Evolutionary conservation across 2,113 vertebrate genomes (phyloP).

Genomic region (Ceuthmochares aereus): DNA sequence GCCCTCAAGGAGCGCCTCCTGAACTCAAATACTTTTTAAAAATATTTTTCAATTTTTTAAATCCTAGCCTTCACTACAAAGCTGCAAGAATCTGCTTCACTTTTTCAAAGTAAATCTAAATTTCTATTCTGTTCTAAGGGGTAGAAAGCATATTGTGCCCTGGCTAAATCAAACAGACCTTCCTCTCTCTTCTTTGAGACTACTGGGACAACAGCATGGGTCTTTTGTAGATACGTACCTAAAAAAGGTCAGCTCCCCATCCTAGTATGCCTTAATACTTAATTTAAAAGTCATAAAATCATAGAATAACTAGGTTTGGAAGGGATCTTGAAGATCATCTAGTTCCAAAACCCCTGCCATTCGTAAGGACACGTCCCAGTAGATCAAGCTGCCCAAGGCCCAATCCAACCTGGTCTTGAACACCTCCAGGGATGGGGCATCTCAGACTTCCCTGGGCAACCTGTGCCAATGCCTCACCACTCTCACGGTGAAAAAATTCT

Average conservation of each 20-base stretch:
- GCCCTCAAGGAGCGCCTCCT: no score
- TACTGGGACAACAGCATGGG: accelerated
- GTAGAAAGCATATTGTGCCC: neutral
- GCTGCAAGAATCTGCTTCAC: neutral
- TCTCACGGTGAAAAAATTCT: no score
- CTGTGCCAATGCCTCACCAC: no score
- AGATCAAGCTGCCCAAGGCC: no score
- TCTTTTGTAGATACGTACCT: neutral
- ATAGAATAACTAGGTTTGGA: no score
- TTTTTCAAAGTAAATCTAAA: neutral
- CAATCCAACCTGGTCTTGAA: no score
- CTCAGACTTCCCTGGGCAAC: no score
- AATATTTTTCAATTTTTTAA: neutral
- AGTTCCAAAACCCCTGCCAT: no score
- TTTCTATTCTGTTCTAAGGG: neutral
- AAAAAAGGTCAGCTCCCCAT: neutral
- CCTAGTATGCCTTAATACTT: neutral
- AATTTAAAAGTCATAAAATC: neutral
- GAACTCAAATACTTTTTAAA: neutral
- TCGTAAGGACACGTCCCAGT: no score
- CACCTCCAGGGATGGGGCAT: no score
- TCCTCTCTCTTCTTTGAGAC: neutral
- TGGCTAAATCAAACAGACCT: neutral
- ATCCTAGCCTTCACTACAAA: neutral
- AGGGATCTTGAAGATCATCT: no score